Evolutionary conservation across 2,113 vertebrate genomes (phyloP).

Genomic region (Pungitius pungitius): DNA sequence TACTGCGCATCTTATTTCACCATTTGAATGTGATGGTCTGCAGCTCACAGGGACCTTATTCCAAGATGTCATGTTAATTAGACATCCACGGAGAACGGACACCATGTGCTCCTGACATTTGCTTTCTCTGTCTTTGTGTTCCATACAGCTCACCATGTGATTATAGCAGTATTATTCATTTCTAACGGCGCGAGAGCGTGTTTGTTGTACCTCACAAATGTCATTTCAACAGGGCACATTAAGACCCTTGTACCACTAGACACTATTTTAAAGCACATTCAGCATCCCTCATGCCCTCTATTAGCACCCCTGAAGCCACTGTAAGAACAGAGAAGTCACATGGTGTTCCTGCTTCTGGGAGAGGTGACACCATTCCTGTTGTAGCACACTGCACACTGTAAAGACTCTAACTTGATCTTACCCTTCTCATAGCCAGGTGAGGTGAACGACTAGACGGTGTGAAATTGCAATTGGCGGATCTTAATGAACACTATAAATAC

Average conservation of each 20-base stretch:
- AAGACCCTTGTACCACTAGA: slow-evolving; percentile 40
- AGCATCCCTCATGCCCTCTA: slow-evolving; percentile 45
- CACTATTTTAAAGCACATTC: slow-evolving; percentile 46
- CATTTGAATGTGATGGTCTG: slow-evolving; percentile 37
- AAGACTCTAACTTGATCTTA: slow-evolving; percentile 7
- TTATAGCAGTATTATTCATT: slow-evolving; percentile 44
- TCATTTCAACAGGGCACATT: slow-evolving; percentile 49
- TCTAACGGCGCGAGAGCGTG: slow-evolving; percentile 22
- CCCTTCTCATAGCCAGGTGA: slow-evolving; percentile 15
- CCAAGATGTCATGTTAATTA: slow-evolving; percentile 62
- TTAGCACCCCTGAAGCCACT: slow-evolving; percentile 49
- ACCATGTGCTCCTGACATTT: slow-evolving; percentile 59
- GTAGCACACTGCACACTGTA: neutral
- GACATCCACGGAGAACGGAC: slow-evolving; percentile 52
- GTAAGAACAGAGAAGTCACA: slow-evolving; percentile 25
- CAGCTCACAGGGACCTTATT: slow-evolving; percentile 62
- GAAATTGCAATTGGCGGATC: slow-evolving; percentile 36
- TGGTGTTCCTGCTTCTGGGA: slow-evolving; percentile 28
- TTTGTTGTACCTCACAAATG: slow-evolving; percentile 53
- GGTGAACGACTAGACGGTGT: slow-evolving; percentile 3
- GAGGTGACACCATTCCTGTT: slow-evolving; percentile 13
- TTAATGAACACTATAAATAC: slow-evolving; percentile 14
- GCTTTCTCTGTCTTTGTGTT: slow-evolving; percentile 45
- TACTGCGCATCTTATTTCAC: slow-evolving; percentile 52
- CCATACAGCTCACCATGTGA: slow-evolving; percentile 21